These are phyloP conservation scores for Semnornis frantzii DNA, from an alignment of 2,113 vertebrate genomes.

Conservation along the genomic window DNA sequence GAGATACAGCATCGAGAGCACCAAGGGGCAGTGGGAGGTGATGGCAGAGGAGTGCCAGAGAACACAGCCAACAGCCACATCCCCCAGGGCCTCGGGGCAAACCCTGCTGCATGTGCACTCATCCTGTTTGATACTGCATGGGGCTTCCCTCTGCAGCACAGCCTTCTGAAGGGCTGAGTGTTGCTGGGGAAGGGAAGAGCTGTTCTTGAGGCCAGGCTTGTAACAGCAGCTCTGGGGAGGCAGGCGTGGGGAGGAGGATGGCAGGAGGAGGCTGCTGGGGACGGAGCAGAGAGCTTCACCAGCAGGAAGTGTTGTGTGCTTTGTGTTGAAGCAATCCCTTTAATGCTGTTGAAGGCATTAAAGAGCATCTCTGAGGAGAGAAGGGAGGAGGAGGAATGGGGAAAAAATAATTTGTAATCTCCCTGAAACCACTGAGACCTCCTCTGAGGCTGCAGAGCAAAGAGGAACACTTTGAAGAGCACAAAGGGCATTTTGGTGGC, in stretches of 20 bases:
- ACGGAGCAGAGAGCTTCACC: background rate
- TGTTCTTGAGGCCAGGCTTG: background rate
- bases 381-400: background rate
- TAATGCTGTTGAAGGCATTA: conserved; percentile 10
- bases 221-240: conserved; percentile 11
- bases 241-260: conserved; percentile 31
- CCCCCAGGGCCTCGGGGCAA: conserved; percentile 38
- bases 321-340: conserved; percentile 34
- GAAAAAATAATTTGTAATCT: conserved; percentile 4
- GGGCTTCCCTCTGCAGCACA: background rate
- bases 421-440: conserved; percentile 26
- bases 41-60: background rate
- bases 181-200: background rate
- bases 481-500: background rate
- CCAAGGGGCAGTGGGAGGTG: background rate
- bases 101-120: conserved; percentile 43
- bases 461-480: conserved; percentile 50
- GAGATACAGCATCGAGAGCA: background rate
- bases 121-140: conserved; percentile 24
- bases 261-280: background rate
- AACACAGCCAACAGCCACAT: background rate
- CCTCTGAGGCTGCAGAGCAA: background rate
- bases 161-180: conserved; percentile 14
- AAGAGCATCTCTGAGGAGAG: conserved; percentile 19
- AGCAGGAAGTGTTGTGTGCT: background rate